Evolutionary conservation across 1,140 invertebrate species (phyloP).

Genomic region (Drosophila ananassae): DNA sequence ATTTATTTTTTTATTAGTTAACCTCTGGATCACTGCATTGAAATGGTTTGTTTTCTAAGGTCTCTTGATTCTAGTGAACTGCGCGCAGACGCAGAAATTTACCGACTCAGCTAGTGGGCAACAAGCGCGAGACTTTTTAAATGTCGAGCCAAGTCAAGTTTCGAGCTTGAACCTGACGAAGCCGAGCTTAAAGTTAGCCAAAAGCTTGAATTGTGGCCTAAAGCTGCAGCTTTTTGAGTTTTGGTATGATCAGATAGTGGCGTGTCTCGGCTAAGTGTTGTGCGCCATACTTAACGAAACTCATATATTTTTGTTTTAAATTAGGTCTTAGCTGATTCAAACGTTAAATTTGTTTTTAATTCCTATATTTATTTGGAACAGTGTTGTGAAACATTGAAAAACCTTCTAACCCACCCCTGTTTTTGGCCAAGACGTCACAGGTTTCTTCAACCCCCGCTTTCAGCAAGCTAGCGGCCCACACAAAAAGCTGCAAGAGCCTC

Average conservation of each 20-base stretch:
- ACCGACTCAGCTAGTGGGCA: conserved; percentile 64
- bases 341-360: neutral
- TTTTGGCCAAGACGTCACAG: conserved; percentile 54
- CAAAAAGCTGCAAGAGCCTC: conserved; percentile 16
- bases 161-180: conserved; percentile 22
- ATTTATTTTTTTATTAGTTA: conserved; percentile 25
- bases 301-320: neutral
- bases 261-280: neutral
- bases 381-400: conserved; percentile 33
- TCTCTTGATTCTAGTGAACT: conserved; percentile 43
- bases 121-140: conserved; percentile 66
- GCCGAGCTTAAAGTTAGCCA: conserved; percentile 33
- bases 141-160: conserved; percentile 7
- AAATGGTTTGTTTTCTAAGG: conserved; percentile 6
- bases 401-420: neutral
- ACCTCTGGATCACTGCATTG: conserved; percentile 27
- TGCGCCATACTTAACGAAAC: neutral
- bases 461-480: conserved; percentile 40
- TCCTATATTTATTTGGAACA: neutral
- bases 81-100: conserved; percentile 77
- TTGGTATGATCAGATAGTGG: neutral
- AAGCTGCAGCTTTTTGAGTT: neutral
- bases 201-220: conserved; percentile 17
- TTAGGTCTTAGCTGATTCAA: neutral
- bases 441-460: conserved; percentile 46